These are phyloP conservation scores for Trematocara nigrifrons DNA, from an alignment of 2,113 vertebrate genomes.

Conservation along the genomic window DNA sequence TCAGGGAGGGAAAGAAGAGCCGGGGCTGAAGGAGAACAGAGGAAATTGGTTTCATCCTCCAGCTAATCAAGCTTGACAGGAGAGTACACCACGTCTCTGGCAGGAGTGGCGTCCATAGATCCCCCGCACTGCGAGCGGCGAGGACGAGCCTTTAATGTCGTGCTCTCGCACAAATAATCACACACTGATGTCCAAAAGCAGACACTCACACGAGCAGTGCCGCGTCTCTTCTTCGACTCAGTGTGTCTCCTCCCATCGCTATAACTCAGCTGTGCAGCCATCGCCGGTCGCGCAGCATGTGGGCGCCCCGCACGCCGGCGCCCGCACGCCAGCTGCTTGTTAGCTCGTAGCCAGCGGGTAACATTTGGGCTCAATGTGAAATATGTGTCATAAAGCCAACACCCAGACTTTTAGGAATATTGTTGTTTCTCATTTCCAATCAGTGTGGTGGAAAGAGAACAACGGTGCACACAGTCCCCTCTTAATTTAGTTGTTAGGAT, in stretches of 20 bases:
- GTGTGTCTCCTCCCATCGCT: neutral
- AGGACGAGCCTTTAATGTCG: neutral
- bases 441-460: neutral
- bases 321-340: neutral
- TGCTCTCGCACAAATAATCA: neutral
- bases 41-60: slow-evolving; percentile 23
- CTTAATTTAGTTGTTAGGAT: neutral
- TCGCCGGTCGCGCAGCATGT: neutral
- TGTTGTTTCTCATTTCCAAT: neutral
- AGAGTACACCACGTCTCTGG: slow-evolving; percentile 9
- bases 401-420: neutral
- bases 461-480: neutral
- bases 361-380: neutral
- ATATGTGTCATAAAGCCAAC: neutral
- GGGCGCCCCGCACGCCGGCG: neutral
- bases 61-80: slow-evolving; percentile 40
- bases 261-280: neutral
- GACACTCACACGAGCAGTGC: neutral
- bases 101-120: slow-evolving; percentile 1
- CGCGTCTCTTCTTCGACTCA: neutral
- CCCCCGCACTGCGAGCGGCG: neutral
- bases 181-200: neutral
- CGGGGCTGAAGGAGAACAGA: neutral
- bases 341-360: neutral
- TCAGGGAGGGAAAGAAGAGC: neutral